These are phyloP conservation scores for Cremastobaeus sp. DNA, from an alignment of 2,888 invertebrate species.

Conservation along the genomic window DNA sequence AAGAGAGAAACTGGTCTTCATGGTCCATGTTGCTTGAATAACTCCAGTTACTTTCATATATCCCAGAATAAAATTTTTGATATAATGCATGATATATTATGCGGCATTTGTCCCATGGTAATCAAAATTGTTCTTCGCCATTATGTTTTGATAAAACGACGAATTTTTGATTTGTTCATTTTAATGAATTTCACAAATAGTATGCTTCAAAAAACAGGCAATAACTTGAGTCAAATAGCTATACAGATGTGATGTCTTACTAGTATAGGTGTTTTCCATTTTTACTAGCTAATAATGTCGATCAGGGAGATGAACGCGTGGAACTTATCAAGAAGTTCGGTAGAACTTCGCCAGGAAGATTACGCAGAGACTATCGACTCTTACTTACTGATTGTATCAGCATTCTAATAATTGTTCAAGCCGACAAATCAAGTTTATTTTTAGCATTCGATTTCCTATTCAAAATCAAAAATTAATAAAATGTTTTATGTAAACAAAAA, in stretches of 20 bases:
- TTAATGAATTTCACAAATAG: slow-evolving; percentile 49
- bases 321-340: no score
- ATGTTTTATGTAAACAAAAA: no score
- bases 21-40: slow-evolving; percentile 31
- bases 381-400: no score
- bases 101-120: slow-evolving; percentile 55
- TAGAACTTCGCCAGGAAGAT: no score
- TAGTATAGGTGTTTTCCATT: slow-evolving; percentile 54
- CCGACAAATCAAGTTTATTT: no score
- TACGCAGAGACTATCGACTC: no score
- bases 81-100: slow-evolving; percentile 41
- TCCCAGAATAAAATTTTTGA: slow-evolving; percentile 40
- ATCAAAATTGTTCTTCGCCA: slow-evolving; percentile 46
- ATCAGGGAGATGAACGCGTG: no score
- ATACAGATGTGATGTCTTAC: slow-evolving; percentile 61
- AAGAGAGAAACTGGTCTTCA: slow-evolving; percentile 34
- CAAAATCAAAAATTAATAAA: no score
- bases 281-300: no score
- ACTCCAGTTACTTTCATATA: slow-evolving; percentile 33
- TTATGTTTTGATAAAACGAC: slow-evolving; percentile 2
- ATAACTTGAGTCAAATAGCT: slow-evolving; percentile 58
- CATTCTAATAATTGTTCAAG: no score
- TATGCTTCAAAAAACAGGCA: slow-evolving; percentile 28
- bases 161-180: slow-evolving; percentile 18
- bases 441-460: no score